Conservation (phyloP, 2,113 vertebrate species). For the Desmodus rotundus region DNA sequence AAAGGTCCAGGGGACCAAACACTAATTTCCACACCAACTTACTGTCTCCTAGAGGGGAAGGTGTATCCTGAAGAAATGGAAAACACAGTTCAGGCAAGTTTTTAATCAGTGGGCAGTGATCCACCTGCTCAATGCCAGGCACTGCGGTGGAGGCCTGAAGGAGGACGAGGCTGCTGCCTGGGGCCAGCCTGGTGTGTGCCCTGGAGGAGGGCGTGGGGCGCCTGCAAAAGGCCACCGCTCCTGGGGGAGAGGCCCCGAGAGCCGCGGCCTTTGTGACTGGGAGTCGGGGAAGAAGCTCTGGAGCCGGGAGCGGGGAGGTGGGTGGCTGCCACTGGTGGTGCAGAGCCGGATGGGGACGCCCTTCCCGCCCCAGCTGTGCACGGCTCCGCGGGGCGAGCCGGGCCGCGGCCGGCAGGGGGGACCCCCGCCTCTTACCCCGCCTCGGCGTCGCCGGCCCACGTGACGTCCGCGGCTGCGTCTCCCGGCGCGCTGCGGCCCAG, state of each 20-base stretch:
- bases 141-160: background rate
- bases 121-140: fast-evolving
- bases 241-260: background rate
- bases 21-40: background rate
- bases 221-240: background rate
- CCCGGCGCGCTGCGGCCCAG: background rate
- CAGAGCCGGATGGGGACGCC: background rate
- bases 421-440: background rate
- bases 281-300: background rate
- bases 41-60: background rate
- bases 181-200: background rate
- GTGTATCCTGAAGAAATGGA: background rate
- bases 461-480: background rate
- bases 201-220: background rate
- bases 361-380: background rate
- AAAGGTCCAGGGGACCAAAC: background rate
- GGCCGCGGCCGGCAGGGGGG: background rate
- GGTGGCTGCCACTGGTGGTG: background rate
- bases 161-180: no score
- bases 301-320: background rate
- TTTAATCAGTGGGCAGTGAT: background rate
- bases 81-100: background rate
- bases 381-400: fast-evolving
- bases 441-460: background rate
- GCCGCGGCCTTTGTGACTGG: background rate